Evolutionary conservation across 2,113 vertebrate genomes (phyloP), one percentile per base, ranked within the genome.

Genomic region (Pachycephala philippinensis): DNA sequence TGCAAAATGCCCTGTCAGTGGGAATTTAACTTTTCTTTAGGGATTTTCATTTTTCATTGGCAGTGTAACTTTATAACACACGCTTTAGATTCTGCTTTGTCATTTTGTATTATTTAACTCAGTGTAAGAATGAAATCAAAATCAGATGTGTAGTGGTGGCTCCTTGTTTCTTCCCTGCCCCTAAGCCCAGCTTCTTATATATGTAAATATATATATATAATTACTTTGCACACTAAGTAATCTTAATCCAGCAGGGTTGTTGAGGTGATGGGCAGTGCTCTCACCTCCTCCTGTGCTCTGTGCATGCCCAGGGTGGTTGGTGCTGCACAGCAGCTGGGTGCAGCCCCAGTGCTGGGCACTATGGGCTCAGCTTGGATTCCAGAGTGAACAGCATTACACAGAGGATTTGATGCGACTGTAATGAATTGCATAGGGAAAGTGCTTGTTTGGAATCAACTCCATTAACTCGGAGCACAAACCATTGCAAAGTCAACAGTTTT

Each of bases 401-500:
- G 31, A 87, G 92, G 82, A 90, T 87, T 95, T 75, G 61, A 81
- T 92, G 83, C 0, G 4, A 27, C 80, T 94, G 92, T 83, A 89
- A 97, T 95, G 95, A 85, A 94, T 95, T 96, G 95, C 88, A 75
- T 9, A 72, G 83, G 89, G 89, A 90, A 97, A 95, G 87, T 65
- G 83, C 79, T 84, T 95, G 78, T 94, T 95, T 94, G 96, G 97
- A 97, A 97, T 94, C 90, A 89, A 84, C 90, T 95, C 96, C 94
- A 97, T 98, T 97, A 98, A 96, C 87, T 94, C 27, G 1, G 89
- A 94, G 95, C 95, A 93, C 91, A 97, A 97, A 94, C 97, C 97
- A 97, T 94, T 96, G 96, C 97, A 97, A 97, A 97, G 94, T 97
- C 97, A 96, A 97, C 96, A 97, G 91, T 97, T 97, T 96, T 93